Conservation (phyloP, 2,888 invertebrate species). For the Ferdinandea cuprea region DNA sequence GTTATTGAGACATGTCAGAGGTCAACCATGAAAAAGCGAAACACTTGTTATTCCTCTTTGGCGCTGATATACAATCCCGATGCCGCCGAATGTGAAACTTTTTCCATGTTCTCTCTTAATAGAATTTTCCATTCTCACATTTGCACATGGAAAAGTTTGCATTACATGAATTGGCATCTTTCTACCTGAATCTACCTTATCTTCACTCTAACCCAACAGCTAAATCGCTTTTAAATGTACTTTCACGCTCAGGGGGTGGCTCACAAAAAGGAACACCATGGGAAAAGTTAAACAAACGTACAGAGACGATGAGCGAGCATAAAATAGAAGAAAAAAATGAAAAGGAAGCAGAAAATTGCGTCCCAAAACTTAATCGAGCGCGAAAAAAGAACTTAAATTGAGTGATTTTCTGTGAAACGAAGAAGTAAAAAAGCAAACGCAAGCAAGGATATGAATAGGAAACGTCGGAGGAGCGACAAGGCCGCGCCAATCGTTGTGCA, state of each 20-base stretch:
- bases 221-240: constrained; percentile 62
- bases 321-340: no score
- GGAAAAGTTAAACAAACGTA: constrained; percentile 54
- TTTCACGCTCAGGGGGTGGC: constrained; percentile 12
- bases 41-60: constrained; percentile 2
- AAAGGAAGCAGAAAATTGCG: background rate
- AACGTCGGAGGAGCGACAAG: no score
- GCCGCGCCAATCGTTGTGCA: constrained; percentile 17
- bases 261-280: background rate
- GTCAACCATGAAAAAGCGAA: constrained; percentile 31
- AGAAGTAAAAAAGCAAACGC: background rate
- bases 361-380: constrained; percentile 65
- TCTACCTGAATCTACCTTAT: constrained; percentile 8
- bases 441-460: constrained; percentile 51
- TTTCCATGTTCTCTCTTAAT: constrained; percentile 40
- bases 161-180: constrained; percentile 47
- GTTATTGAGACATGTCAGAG: constrained; percentile 43
- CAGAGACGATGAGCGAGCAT: constrained; percentile 8
- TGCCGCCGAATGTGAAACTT: constrained; percentile 36
- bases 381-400: constrained; percentile 58
- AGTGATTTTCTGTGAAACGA: constrained; percentile 52
- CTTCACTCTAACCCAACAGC: constrained; percentile 7
- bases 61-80: constrained; percentile 21
- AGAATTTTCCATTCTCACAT: constrained; percentile 49
- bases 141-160: constrained; percentile 50